Percentiles rank a stretch among this genome's conserved stretches.
Evolutionary conservation across 2,113 vertebrate species (phyloP).

Genomic region (Siniperca chuatsi): DNA sequence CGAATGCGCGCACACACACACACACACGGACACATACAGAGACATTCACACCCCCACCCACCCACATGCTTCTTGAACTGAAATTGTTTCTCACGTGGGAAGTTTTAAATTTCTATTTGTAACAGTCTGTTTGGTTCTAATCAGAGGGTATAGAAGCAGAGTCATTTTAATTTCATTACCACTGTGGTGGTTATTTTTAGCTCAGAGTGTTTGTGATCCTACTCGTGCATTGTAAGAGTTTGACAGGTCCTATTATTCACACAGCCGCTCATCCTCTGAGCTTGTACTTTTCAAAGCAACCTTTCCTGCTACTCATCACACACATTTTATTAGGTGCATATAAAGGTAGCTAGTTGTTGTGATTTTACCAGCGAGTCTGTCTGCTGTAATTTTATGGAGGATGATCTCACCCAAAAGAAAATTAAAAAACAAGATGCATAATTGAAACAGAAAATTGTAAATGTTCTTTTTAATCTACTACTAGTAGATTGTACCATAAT

Average conservation of each 20-base stretch:
- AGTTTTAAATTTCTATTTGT: slow-evolving; percentile 64
- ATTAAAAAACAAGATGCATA: not conserved
- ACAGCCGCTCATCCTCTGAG: slow-evolving; percentile 66
- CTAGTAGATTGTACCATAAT: not conserved
- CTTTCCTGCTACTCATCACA: slow-evolving; percentile 54
- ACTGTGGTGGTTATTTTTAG: slow-evolving; percentile 72
- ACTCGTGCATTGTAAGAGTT: slow-evolving; percentile 70
- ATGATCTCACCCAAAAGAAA: slow-evolving; percentile 28
- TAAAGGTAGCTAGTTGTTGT: slow-evolving; percentile 50
- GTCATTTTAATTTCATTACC: slow-evolving; percentile 72
- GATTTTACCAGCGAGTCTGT: slow-evolving; percentile 47
- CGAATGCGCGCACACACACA: not conserved
- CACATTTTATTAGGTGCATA: slow-evolving; percentile 52
- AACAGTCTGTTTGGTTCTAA: slow-evolving; percentile 66
- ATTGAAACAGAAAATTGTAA: not conserved
- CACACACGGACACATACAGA: not conserved
- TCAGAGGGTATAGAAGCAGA: slow-evolving; percentile 55
- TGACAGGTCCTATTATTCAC: slow-evolving; percentile 77
- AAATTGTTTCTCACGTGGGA: slow-evolving; percentile 40
- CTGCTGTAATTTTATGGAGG: slow-evolving; percentile 33
- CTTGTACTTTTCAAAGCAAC: slow-evolving; percentile 67
- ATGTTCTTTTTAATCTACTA: not conserved
- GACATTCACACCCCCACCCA: not conserved
- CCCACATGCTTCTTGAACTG: slow-evolving; percentile 15
- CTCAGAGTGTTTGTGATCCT: slow-evolving; percentile 66